Evolutionary conservation across 2,888 invertebrate species (phyloP).

Genomic region (Magallana nippona): DNA sequence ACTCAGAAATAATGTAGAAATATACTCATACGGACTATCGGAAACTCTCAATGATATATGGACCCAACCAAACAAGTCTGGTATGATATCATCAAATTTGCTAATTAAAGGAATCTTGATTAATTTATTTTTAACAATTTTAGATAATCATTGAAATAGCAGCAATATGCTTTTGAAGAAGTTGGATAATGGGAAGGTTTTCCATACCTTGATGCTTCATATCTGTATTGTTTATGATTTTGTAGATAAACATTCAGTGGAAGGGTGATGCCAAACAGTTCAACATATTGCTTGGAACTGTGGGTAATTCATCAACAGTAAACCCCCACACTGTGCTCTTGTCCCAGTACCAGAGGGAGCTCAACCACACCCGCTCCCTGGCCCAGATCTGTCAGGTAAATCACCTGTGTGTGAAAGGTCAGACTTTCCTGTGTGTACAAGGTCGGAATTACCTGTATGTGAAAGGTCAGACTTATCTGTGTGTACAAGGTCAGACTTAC

Average conservation of each 20-base stretch:
- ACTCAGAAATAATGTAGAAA: constrained; percentile 79
- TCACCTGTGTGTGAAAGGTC: neutral
- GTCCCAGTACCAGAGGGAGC: constrained; percentile 92
- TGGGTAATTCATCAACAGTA: constrained; percentile 73
- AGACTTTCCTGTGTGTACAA: neutral
- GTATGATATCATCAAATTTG: constrained; percentile 79
- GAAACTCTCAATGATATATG: constrained; percentile 93
- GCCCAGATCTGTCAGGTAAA: constrained; percentile 86
- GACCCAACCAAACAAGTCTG: constrained; percentile 90
- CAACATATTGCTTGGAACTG: constrained; percentile 83
- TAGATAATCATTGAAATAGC: no score
- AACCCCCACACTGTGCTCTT: constrained; percentile 94
- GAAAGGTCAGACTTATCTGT: no score
- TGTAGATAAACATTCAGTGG: constrained; percentile 71
- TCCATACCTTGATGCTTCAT: no score
- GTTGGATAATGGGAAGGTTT: no score
- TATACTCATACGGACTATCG: constrained; percentile 96
- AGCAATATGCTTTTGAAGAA: no score
- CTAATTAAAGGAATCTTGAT: no score
- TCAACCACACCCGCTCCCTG: constrained; percentile 88
- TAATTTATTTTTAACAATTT: no score
- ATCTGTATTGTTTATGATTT: neutral
- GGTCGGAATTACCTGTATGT: no score
- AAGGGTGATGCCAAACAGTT: constrained; percentile 81
- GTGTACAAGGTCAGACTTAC: no score